Evolutionary conservation across 1,140 invertebrate genomes (phyloP).

Genomic region (Teleopsis dalmanni): DNA sequence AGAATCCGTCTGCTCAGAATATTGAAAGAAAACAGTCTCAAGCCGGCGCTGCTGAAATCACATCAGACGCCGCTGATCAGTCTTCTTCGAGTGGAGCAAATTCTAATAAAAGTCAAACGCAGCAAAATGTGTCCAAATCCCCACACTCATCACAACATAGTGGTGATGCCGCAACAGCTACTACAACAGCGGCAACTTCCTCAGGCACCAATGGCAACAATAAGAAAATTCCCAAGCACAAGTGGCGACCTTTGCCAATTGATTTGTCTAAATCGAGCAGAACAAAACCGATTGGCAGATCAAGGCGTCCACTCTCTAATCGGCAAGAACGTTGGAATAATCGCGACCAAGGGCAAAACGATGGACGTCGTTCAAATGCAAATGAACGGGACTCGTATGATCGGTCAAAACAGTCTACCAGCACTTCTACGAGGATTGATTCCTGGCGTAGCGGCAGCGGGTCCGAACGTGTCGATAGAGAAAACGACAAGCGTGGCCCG

Average conservation of each 20-base stretch:
- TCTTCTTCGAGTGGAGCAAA: not conserved
- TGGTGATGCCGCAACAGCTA: slow-evolving; percentile 21
- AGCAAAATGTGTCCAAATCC: slow-evolving; percentile 6
- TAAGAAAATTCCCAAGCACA: slow-evolving; percentile 57
- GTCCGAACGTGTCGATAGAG: slow-evolving; percentile 8
- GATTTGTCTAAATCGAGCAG: slow-evolving; percentile 52
- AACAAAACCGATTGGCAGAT: slow-evolving; percentile 33
- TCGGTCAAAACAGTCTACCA: slow-evolving; percentile 3
- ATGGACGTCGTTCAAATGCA: slow-evolving; percentile 2
- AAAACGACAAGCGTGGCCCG: slow-evolving; percentile 14
- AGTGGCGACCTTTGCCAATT: slow-evolving; percentile 70
- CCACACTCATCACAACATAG: slow-evolving; percentile 15
- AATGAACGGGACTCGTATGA: not conserved
- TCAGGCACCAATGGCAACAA: slow-evolving; percentile 28
- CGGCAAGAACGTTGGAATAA: slow-evolving; percentile 1
- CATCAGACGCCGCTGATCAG: not conserved
- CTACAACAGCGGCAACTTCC: slow-evolving; percentile 23
- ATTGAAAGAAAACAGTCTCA: not conserved
- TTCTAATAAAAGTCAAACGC: not conserved
- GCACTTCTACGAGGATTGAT: slow-evolving; percentile 31
- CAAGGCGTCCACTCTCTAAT: slow-evolving; percentile 18
- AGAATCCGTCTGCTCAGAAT: not conserved
- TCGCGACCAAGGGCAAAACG: slow-evolving; percentile 3
- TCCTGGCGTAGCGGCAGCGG: slow-evolving; percentile 44
- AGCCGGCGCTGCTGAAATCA: not conserved